Conservation (phyloP, 2,888 invertebrate genomes). For the Habrosyne pyritoides region DNA sequence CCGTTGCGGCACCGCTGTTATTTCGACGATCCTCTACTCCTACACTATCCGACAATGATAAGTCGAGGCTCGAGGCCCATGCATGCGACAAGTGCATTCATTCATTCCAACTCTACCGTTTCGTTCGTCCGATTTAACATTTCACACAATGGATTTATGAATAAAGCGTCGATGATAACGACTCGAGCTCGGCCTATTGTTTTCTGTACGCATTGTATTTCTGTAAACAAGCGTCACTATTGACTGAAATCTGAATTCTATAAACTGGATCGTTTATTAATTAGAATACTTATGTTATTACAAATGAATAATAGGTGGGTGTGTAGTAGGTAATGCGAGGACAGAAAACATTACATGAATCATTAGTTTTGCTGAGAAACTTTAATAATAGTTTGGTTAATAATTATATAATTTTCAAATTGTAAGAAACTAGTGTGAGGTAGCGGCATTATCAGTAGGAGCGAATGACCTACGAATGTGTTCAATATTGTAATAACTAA, state of each 20-base stretch:
- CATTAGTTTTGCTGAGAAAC: background rate
- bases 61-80: conserved; percentile 37
- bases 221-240: conserved; percentile 21
- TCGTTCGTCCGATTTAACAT: conserved; percentile 41
- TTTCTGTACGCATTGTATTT: conserved; percentile 27
- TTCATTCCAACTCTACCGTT: conserved; percentile 51
- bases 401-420: background rate
- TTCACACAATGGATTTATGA: conserved; percentile 44
- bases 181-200: conserved; percentile 25
- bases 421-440: background rate
- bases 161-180: conserved; percentile 34
- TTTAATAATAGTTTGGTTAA: too few species aligned
- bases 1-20: conserved; percentile 16
- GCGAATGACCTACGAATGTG: background rate
- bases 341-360: conserved; percentile 1
- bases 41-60: conserved; percentile 36
- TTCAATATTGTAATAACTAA: background rate
- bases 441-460: background rate
- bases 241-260: conserved; percentile 9
- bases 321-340: background rate
- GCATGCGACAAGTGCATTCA: conserved; percentile 66
- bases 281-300: background rate
- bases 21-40: conserved; percentile 9
- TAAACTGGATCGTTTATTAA: background rate
- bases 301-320: background rate